Conservation (phyloP, 2,888 invertebrate genomes). For the Norana najaformis region DNA sequence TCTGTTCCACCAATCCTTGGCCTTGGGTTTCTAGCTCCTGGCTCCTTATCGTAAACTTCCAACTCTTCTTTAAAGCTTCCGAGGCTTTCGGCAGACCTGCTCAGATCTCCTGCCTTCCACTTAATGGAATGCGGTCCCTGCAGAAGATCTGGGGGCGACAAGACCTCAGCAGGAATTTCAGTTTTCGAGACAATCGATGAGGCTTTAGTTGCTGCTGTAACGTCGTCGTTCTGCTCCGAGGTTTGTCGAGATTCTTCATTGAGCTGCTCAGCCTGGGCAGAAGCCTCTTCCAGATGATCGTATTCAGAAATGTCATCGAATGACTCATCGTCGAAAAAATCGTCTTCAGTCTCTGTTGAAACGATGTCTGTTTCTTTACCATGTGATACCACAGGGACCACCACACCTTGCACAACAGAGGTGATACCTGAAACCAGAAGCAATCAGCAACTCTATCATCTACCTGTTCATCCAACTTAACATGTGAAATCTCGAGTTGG, state of each 20-base stretch:
- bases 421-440: background rate
- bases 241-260: too few relatives aligned
- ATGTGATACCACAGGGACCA: background rate
- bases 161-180: background rate
- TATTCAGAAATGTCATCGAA: constrained; percentile 18
- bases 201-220: background rate
- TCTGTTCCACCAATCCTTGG: background rate
- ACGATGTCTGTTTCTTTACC: constrained; percentile 16
- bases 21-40: constrained; percentile 21
- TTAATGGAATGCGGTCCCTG: background rate
- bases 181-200: background rate
- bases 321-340: constrained; percentile 18
- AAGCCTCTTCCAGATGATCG: background rate
- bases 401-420: background rate
- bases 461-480: too few relatives aligned
- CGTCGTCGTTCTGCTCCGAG: too few relatives aligned
- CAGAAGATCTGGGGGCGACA: background rate
- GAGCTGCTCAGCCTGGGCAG: background rate
- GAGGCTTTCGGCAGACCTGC: background rate
- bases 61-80: constrained; percentile 18
- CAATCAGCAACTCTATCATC: too few relatives aligned
- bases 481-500: too few relatives aligned
- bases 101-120: background rate
- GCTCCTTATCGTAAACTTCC: constrained; percentile 32
- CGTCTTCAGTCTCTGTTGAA: background rate